Evolutionary conservation across 2,888 invertebrate species (phyloP).

Genomic region (Lottia scabra): DNA sequence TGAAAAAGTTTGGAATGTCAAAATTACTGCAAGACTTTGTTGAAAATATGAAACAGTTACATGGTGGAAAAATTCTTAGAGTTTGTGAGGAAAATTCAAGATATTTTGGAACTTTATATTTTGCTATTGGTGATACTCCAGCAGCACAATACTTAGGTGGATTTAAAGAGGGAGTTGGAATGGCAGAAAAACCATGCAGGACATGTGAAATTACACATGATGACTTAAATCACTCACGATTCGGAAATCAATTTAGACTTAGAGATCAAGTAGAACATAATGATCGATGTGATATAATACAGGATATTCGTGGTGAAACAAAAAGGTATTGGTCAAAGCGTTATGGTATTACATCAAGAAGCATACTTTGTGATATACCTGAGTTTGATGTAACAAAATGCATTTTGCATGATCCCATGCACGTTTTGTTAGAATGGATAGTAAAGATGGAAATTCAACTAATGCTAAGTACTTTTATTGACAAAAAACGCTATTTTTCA

Average conservation of each 20-base stretch:
- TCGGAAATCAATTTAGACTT: background rate
- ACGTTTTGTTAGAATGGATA: constrained; percentile 14
- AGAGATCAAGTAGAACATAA: background rate
- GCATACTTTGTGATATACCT: background rate
- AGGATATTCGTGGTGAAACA: background rate
- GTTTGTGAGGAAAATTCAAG: background rate
- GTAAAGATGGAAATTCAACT: background rate
- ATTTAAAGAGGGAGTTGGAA: background rate
- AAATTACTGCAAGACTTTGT: constrained; percentile 18
- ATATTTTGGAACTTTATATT: background rate
- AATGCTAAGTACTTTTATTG: background rate
- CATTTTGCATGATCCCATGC: constrained; percentile 20
- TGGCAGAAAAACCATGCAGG: background rate
- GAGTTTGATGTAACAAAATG: background rate
- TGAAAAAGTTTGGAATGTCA: constrained; percentile 17
- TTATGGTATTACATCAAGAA: background rate
- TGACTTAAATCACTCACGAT: no score
- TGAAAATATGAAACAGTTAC: constrained; percentile 14
- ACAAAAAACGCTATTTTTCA: constrained; percentile 3
- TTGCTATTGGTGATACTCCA: background rate
- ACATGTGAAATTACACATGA: background rate
- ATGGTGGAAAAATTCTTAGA: constrained; percentile 5
- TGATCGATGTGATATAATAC: background rate
- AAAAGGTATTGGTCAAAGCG: background rate
- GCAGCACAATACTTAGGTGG: background rate